Evolutionary conservation across 2,797 vertebrate species (phyloP).

Genomic region (Sciaenops ocellatus): DNA sequence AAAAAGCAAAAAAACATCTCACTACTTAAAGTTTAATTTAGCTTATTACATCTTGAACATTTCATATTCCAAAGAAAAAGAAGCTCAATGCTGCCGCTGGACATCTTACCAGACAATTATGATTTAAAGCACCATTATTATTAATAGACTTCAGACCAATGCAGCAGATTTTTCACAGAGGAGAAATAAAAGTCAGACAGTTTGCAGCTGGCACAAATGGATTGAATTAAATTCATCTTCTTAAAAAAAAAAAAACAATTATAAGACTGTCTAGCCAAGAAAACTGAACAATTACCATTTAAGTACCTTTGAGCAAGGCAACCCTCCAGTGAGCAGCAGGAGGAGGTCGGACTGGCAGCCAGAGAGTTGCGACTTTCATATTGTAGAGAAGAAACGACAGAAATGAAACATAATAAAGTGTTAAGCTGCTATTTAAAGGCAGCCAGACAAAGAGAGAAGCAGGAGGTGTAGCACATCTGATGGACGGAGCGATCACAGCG

Average conservation of each 20-base stretch:
- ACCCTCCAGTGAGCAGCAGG: not conserved
- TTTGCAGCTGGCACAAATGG: too few relatives aligned
- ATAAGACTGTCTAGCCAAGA: not conserved
- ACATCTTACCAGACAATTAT: too few relatives aligned
- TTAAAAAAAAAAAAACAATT: not conserved
- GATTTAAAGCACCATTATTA: not conserved
- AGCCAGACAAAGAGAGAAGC: not conserved
- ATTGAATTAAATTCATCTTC: not conserved
- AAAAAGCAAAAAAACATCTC: too few relatives aligned
- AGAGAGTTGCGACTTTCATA: not conserved
- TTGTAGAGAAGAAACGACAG: not conserved
- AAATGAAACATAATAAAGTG: constrained; percentile 10
- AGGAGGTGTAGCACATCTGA: constrained; percentile 19
- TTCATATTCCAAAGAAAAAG: too few relatives aligned
- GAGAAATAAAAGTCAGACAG: not conserved
- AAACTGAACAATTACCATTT: constrained; percentile 36
- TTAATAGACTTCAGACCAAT: not conserved
- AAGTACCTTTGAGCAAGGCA: constrained; percentile 35
- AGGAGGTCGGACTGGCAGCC: constrained; percentile 3
- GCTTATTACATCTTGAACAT: too few relatives aligned
- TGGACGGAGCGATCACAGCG: not conserved
- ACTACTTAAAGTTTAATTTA: too few relatives aligned
- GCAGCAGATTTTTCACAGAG: not conserved
- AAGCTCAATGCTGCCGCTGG: not conserved
- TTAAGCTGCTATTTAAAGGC: not conserved